Evolutionary conservation across 1,140 invertebrate genomes (phyloP), one percentile per base, ranked within the genome.

Genomic region (Pogonomyrmex californicus): DNA sequence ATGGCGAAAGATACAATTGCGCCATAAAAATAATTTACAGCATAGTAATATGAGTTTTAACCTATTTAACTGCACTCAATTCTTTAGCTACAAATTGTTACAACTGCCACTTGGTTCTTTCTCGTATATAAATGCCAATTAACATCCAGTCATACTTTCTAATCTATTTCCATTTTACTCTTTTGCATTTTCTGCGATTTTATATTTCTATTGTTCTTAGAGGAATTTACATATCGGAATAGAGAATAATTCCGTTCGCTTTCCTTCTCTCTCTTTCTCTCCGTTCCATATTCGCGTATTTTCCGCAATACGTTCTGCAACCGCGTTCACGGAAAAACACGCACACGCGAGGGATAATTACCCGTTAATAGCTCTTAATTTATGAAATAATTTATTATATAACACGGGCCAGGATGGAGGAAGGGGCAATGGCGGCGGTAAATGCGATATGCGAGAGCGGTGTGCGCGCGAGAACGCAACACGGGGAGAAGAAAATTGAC

Each of bases 341-440:
- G 90, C 91, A 90, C 88, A 87, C 90, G 82, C 87, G 77, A 89
- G 78, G 90, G 90, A 92, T 91, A 92, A 93, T 92, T 90, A 87
- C 88, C 66, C 90, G 87, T 92, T 92, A 92, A 93, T 92, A 91
- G 91, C 92, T 91, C 89, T 91, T 92, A 93, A 92, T 92, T 91
- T 91, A 90, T 92, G 91, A 92, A 92, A 93, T 92, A 93, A 92
- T 92, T 92, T 91, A 92, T 92, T 92, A 92, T 89, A 92, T 91
- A 91, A 93, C 91, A 81, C 83, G 87, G 85, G 68, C 66, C 70
- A 77, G 63, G 75, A 73, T 56, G 71, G 30, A 49, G 75, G 73
- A 70, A 33, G 75, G 79, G 73, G 86, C 87, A 47, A 83, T 86
- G 77, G 66, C 77, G 73, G 86, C 49, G 73, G 62, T 38, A 77